Percentiles rank a stretch among this genome's conserved stretches.
Conservation (phyloP, 2,113 vertebrate genomes). For the Chloropsis cyanopogon region DNA sequence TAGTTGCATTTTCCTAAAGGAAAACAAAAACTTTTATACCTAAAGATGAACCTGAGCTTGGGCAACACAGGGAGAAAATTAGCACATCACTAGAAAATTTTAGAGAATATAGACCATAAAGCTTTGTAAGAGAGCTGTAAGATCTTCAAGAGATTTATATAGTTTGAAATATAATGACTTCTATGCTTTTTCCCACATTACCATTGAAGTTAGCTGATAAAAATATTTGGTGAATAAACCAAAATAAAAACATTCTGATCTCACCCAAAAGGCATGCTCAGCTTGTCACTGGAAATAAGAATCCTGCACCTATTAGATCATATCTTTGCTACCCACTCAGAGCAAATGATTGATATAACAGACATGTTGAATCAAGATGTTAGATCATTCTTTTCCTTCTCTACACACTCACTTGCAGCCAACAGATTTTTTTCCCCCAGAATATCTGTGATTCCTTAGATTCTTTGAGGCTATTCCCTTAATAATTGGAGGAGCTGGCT, state of each 20-base stretch:
- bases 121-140: background rate
- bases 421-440: background rate
- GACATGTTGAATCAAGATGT: slow-evolving; percentile 5
- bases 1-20: background rate
- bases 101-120: background rate
- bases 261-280: slow-evolving; percentile 7
- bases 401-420: background rate
- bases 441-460: slow-evolving; percentile 68
- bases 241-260: slow-evolving; percentile 39
- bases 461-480: slow-evolving; percentile 53
- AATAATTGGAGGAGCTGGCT: slow-evolving; percentile 19
- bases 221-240: slow-evolving; percentile 4
- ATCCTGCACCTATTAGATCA: slow-evolving; percentile 18
- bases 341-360: slow-evolving; percentile 27
- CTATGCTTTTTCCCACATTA: background rate
- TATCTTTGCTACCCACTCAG: slow-evolving; percentile 33
- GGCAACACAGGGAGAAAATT: background rate
- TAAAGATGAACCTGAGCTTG: background rate
- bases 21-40: background rate
- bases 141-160: background rate
- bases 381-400: slow-evolving; percentile 22
- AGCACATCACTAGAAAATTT: background rate
- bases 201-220: background rate
- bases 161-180: background rate
- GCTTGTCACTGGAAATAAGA: slow-evolving; percentile 11